Conservation (phyloP, 2,797 vertebrate species). For the Vespertilio murinus region DNA sequence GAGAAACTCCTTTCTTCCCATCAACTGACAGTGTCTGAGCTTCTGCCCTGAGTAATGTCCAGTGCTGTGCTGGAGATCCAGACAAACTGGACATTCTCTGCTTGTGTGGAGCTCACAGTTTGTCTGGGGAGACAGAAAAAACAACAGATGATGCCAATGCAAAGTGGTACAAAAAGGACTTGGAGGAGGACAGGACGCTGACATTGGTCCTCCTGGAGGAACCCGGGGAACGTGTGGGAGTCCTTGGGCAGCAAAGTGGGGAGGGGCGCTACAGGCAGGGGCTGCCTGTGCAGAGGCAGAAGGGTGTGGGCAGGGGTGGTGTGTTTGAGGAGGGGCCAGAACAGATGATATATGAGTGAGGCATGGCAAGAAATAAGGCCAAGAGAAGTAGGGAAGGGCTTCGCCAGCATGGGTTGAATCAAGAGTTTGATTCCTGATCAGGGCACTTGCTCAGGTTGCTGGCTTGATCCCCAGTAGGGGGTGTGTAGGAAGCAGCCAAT, state of each 20-base stretch:
- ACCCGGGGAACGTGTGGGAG: background rate
- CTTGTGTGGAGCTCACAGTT: background rate
- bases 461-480: too few relatives aligned
- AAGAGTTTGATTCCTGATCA: too few relatives aligned
- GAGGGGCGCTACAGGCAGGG: background rate
- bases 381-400: background rate
- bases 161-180: background rate
- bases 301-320: background rate
- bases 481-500: too few relatives aligned
- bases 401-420: too few relatives aligned
- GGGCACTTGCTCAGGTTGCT: too few relatives aligned
- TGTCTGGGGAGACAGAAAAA: background rate
- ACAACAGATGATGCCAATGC: background rate
- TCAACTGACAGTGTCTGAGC: background rate
- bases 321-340: background rate
- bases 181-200: background rate
- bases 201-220: background rate
- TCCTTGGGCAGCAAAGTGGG: background rate
- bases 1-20: background rate
- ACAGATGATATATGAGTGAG: background rate
- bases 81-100: fast-evolving
- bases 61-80: background rate
- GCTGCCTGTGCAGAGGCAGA: background rate
- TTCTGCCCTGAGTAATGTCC: background rate
- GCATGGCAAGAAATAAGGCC: background rate